Percentiles rank a stretch among this genome's conserved stretches.
Conservation (phyloP, 1,140 invertebrate species). For the Drosophila pseudoananassae region DNA sequence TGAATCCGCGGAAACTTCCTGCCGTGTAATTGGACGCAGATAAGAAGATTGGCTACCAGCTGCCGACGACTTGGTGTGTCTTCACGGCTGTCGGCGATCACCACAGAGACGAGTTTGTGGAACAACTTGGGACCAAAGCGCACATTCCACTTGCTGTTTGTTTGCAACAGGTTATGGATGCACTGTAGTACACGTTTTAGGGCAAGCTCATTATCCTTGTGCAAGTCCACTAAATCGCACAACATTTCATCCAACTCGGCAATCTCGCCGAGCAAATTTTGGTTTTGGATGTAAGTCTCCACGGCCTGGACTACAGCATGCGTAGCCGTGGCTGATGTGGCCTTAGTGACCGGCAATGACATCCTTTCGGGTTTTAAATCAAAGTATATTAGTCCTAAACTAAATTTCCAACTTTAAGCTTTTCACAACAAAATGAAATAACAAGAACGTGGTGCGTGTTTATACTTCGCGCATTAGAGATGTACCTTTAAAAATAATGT, state of each 20-base stretch:
- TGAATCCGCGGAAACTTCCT: constrained; percentile 53
- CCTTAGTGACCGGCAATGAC: constrained; percentile 54
- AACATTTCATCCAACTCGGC: constrained; percentile 68
- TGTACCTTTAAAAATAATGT: background rate
- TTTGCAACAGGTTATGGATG: constrained; percentile 58
- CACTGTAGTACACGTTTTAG: constrained; percentile 59
- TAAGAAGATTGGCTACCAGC: constrained; percentile 60
- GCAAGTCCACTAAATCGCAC: constrained; percentile 51
- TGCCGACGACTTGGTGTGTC: constrained; percentile 30
- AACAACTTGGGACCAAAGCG: constrained; percentile 65
- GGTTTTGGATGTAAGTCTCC: constrained; percentile 63
- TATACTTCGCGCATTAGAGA: constrained; percentile 1
- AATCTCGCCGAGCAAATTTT: constrained; percentile 64
- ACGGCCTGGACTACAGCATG: constrained; percentile 62
- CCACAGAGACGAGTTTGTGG: constrained; percentile 57
- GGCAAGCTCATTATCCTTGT: constrained; percentile 54
- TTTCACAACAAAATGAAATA: constrained; percentile 32
- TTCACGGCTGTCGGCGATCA: constrained; percentile 39
- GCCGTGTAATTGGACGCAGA: constrained; percentile 64
- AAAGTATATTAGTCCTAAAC: background rate
- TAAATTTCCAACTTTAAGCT: background rate
- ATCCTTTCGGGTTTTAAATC: constrained; percentile 16
- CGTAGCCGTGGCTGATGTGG: constrained; percentile 50
- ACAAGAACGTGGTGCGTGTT: constrained; percentile 4
- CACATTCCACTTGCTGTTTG: constrained; percentile 56